Conservation (phyloP, 2,888 invertebrate genomes). For the Xestia rhomboidea region DNA sequence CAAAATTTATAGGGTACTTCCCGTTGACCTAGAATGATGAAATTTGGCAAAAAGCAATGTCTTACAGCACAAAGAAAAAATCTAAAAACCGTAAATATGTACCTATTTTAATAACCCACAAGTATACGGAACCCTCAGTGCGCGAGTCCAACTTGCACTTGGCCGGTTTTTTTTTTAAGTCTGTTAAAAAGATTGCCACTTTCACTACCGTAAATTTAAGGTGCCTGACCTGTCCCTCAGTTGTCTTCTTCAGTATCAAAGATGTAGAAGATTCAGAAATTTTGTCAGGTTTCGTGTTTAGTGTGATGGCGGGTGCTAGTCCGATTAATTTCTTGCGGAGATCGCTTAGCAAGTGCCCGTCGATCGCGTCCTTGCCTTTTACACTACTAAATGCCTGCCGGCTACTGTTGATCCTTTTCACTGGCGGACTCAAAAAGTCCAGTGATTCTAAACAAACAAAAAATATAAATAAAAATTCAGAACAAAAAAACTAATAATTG, state of each 20-base stretch:
- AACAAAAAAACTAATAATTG: conserved; percentile 47
- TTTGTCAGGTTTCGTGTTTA: conserved; percentile 20
- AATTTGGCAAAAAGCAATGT: too few relatives aligned
- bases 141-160: too few relatives aligned
- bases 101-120: too few relatives aligned
- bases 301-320: conserved; percentile 8
- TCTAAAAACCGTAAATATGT: too few relatives aligned
- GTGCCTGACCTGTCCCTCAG: conserved; percentile 68
- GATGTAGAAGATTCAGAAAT: conserved; percentile 63
- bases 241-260: conserved; percentile 73
- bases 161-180: too few relatives aligned
- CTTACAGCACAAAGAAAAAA: too few relatives aligned
- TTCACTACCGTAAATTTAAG: background rate
- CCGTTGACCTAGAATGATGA: too few relatives aligned
- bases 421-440: conserved; percentile 77
- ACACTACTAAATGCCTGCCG: conserved; percentile 42
- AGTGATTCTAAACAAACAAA: conserved; percentile 80
- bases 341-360: conserved; percentile 45
- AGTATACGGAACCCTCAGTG: too few relatives aligned
- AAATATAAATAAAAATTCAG: conserved; percentile 67
- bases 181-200: background rate
- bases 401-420: conserved; percentile 68
- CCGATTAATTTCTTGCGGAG: conserved; percentile 33
- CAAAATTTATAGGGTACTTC: too few relatives aligned
- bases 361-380: conserved; percentile 29